A percentile compares a stretch with the other conserved stretches of the same genome.
Conservation (phyloP, 2,888 invertebrate species). For the Dendrolimus pini region DNA sequence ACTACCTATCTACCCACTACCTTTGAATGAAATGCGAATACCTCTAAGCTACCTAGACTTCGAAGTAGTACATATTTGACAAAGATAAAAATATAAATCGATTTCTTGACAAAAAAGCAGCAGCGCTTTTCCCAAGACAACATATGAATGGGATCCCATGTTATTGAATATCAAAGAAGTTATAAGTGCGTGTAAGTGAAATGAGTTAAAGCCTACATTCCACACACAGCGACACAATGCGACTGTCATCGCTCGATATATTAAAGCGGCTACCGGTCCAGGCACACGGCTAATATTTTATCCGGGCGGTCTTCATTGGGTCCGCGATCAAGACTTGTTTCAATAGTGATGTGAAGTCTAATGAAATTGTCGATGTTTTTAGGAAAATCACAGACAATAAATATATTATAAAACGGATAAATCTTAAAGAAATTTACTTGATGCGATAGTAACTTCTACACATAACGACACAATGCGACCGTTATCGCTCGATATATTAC, state of each 20-base stretch:
- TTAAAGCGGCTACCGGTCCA: conserved; percentile 55
- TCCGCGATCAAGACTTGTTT: conserved; percentile 39
- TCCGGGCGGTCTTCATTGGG: conserved; percentile 72
- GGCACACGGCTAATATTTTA: conserved; percentile 67
- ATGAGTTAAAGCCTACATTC: conserved; percentile 27
- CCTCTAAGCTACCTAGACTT: too few relatives aligned
- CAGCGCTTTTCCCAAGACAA: background rate
- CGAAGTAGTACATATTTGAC: too few relatives aligned
- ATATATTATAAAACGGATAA: too few relatives aligned
- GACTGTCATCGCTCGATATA: conserved; percentile 59
- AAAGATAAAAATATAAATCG: too few relatives aligned
- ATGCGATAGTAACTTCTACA: conserved; percentile 16
- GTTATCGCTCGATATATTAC: conserved; percentile 58
- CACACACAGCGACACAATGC: conserved; percentile 41
- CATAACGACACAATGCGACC: conserved; percentile 47
- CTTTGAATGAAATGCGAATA: too few relatives aligned
- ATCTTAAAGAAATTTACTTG: too few relatives aligned
- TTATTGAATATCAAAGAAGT: background rate
- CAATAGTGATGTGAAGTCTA: conserved; percentile 24
- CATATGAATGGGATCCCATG: background rate
- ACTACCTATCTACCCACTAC: too few relatives aligned
- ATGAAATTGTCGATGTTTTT: conserved; percentile 1
- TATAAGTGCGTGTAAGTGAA: background rate
- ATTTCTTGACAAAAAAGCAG: too few relatives aligned
- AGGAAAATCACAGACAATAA: too few relatives aligned